Conservation (phyloP, 2,888 invertebrate genomes). For the Leptinotarsa tumamoca region DNA sequence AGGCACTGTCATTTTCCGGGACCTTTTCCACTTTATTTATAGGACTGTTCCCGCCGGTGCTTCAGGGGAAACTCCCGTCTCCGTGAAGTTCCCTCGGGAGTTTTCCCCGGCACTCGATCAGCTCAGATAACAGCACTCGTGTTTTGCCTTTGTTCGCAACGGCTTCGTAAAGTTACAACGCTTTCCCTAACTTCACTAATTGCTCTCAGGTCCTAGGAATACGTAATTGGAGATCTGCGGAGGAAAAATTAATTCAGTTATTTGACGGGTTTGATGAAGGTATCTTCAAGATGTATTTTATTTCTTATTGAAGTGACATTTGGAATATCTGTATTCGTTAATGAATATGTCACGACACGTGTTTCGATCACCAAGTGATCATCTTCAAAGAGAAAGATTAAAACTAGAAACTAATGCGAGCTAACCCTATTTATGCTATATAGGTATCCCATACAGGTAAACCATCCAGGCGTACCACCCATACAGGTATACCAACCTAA, state of each 20-base stretch:
- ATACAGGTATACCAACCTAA: no score
- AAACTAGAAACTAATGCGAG: no score
- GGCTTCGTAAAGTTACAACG: slow-evolving; percentile 46
- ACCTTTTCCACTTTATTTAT: slow-evolving; percentile 30
- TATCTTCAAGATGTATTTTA: not conserved
- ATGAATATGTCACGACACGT: no score
- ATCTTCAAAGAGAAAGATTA: no score
- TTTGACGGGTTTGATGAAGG: not conserved
- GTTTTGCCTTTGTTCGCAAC: slow-evolving; percentile 58
- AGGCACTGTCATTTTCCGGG: slow-evolving; percentile 40
- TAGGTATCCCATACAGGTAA: no score
- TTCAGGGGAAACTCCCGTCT: slow-evolving; percentile 21
- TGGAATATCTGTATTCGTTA: not conserved
- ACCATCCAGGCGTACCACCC: no score
- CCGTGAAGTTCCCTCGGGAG: slow-evolving; percentile 43
- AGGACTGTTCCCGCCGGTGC: slow-evolving; percentile 13
- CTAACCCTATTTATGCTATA: no score
- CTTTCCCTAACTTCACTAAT: slow-evolving; percentile 59
- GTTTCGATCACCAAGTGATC: no score
- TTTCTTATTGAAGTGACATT: not conserved
- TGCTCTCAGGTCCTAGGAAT: slow-evolving; percentile 54
- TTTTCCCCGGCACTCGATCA: slow-evolving; percentile 57
- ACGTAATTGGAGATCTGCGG: slow-evolving; percentile 7
- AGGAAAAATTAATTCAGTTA: not conserved
- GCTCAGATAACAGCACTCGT: slow-evolving; percentile 62